Conservation (phyloP, 2,888 invertebrate genomes). For the Sphinx pinastri region DNA sequence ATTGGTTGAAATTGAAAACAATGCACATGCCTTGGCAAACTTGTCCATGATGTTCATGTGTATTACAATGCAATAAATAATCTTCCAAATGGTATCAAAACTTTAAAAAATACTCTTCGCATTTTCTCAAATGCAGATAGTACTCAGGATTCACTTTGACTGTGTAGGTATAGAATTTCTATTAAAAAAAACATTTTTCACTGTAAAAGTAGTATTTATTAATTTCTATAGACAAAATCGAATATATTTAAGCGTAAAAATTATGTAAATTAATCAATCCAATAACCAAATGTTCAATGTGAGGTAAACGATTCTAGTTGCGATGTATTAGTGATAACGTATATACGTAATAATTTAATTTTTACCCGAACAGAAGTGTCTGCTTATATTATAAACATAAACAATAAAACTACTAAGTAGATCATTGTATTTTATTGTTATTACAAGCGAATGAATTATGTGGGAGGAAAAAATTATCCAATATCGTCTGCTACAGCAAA, state of each 20-base stretch:
- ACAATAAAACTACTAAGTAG: constrained; percentile 84
- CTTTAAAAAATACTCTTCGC: not conserved
- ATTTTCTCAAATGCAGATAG: not conserved
- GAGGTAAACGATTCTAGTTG: constrained; percentile 82
- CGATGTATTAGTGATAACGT: constrained; percentile 82
- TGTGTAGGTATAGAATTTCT: too few relatives aligned
- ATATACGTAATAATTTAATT: constrained; percentile 84
- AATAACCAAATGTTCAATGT: constrained; percentile 83
- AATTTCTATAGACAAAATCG: constrained; percentile 28
- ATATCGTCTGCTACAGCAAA: too few relatives aligned
- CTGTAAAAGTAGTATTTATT: constrained; percentile 31
- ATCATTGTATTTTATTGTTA: constrained; percentile 43
- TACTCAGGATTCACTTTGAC: too few relatives aligned
- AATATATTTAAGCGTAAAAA: constrained; percentile 46
- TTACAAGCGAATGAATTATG: constrained; percentile 18
- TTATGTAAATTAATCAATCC: constrained; percentile 74
- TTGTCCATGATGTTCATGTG: too few relatives aligned
- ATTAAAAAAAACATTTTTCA: too few relatives aligned
- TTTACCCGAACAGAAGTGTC: constrained; percentile 81
- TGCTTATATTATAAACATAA: constrained; percentile 81
- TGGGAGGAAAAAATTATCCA: too few relatives aligned
- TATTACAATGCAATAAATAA: too few relatives aligned
- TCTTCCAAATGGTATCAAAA: not conserved
- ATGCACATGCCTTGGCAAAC: too few relatives aligned
- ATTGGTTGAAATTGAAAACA: too few relatives aligned